Evolutionary conservation across 1,140 invertebrate species (phyloP).

Genomic region (Eciton burchellii): DNA sequence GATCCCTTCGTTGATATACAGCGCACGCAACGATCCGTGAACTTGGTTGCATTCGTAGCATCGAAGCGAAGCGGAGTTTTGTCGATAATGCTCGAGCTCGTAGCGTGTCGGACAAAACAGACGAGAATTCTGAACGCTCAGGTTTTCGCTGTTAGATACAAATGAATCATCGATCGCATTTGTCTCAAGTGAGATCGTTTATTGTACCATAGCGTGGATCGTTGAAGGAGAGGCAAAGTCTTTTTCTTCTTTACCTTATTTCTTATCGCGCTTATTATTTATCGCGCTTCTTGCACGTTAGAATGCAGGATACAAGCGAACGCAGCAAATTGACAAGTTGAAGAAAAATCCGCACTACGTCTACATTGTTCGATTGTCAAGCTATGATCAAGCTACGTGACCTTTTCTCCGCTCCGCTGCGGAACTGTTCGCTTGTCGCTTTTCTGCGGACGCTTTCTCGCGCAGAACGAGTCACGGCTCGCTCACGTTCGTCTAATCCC

Average conservation of each 20-base stretch:
- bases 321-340: background rate
- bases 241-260: too few species aligned
- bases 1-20: constrained; percentile 25
- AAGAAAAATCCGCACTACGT: background rate
- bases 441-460: background rate
- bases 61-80: background rate
- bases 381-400: background rate
- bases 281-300: background rate
- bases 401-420: background rate
- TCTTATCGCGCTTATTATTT: too few species aligned
- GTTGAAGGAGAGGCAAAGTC: too few species aligned
- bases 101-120: too few species aligned
- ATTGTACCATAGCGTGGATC: too few species aligned
- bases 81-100: background rate
- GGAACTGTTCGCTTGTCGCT: constrained; percentile 1
- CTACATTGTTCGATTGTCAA: background rate
- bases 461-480: constrained; percentile 28
- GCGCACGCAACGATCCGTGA: constrained; percentile 30
- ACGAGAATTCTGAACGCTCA: too few species aligned
- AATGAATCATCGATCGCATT: too few species aligned
- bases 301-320: background rate
- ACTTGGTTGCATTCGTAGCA: background rate
- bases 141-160: too few species aligned
- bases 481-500: constrained; percentile 16
- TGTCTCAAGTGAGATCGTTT: too few species aligned